phyloP scores from a whole-genome alignment of 2,888 invertebrate genomes.

The Orthonychiurus folsomi region DNA sequence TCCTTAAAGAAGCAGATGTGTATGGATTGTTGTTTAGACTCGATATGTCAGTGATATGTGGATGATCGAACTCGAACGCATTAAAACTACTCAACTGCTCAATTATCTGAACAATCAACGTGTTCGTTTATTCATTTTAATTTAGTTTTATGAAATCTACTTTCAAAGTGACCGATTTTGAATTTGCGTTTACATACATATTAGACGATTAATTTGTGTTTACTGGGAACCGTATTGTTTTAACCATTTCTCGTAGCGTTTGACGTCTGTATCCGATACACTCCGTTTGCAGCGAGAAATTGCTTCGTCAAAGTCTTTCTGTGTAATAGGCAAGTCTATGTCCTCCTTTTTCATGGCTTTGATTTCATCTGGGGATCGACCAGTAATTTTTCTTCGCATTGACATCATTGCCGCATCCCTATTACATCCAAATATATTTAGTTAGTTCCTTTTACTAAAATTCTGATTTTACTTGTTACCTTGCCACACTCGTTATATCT shows the following conservation, averaged over 20 bases:
- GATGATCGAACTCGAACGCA: no score
- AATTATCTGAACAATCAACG: not conserved
- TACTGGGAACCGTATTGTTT: slow-evolving; percentile 87
- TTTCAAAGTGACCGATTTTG: no score
- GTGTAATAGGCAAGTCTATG: slow-evolving; percentile 84
- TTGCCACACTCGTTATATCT: slow-evolving; percentile 53
- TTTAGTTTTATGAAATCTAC: no score
- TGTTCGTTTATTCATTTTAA: no score
- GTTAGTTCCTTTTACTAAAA: not conserved
- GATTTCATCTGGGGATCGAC: slow-evolving; percentile 87
- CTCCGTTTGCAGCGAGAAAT: slow-evolving; percentile 90
- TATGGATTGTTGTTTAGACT: not conserved
- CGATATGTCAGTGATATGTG: not conserved
- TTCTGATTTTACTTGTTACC: not conserved
- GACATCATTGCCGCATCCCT: slow-evolving; percentile 99
- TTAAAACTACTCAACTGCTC: not conserved
- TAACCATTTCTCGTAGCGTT: slow-evolving; percentile 97
- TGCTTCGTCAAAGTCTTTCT: slow-evolving; percentile 86
- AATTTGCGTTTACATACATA: no score
- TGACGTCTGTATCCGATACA: slow-evolving; percentile 85
- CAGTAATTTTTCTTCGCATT: slow-evolving; percentile 88
- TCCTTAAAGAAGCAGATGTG: not conserved
- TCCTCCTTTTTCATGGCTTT: slow-evolving; percentile 80
- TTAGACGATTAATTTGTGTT: slow-evolving; percentile 41
- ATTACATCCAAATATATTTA: slow-evolving; percentile 24